phyloP scores from a whole-genome alignment of 2,113 vertebrate genomes.

The Ameiurus melas region DNA sequence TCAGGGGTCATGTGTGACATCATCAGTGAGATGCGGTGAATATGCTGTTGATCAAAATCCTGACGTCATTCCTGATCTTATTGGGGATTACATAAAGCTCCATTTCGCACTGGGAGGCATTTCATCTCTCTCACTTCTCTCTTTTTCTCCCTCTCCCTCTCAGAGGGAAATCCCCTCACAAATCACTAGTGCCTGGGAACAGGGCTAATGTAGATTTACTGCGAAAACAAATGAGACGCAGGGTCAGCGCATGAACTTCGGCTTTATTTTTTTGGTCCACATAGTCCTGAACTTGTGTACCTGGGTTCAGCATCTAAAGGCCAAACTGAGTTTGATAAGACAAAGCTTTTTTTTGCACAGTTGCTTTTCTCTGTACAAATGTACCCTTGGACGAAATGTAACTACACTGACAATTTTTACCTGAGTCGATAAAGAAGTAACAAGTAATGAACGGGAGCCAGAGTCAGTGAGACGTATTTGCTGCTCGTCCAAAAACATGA shows the following conservation, averaged over 20 bases:
- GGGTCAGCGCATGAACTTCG: neutral
- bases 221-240: slow-evolving; percentile 15
- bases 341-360: neutral
- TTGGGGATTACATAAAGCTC: slow-evolving; percentile 29
- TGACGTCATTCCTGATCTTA: slow-evolving; percentile 48
- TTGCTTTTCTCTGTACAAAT: neutral
- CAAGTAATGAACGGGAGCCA: neutral
- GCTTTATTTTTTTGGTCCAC: neutral
- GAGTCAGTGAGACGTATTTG: neutral
- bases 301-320: slow-evolving; percentile 1
- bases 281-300: neutral
- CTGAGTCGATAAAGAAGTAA: neutral
- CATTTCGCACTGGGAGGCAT: slow-evolving; percentile 4
- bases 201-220: slow-evolving; percentile 42
- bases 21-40: slow-evolving; percentile 44
- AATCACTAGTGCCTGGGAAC: slow-evolving; percentile 45
- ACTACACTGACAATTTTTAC: neutral
- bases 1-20: slow-evolving; percentile 45
- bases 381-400: too few species aligned
- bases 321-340: neutral
- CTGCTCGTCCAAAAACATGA: neutral
- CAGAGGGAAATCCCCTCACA: slow-evolving; percentile 50
- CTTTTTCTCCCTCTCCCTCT: slow-evolving; percentile 20
- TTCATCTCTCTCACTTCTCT: slow-evolving; percentile 19
- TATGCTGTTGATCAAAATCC: slow-evolving; percentile 51